Percentiles rank a stretch among this genome's conserved stretches.
phyloP scores from a whole-genome alignment of 2,888 invertebrate genomes.

The Trachelus stipa region DNA sequence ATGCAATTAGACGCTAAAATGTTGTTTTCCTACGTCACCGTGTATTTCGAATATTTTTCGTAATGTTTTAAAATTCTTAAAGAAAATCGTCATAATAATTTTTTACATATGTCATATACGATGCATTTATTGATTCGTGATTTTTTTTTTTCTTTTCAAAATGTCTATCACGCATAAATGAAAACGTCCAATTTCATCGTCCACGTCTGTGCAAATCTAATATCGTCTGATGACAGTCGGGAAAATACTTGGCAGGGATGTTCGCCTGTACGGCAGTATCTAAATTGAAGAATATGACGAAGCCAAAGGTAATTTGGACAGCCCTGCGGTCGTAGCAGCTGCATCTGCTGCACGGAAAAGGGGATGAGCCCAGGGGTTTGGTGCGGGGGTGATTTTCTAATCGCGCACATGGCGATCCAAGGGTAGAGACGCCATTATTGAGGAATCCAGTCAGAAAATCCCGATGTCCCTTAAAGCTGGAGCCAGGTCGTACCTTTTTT shows the following conservation, averaged over 20 bases:
- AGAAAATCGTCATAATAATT: neutral
- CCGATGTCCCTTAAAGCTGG: neutral
- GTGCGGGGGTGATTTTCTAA: slow-evolving; percentile 6
- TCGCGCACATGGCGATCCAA: slow-evolving; percentile 1
- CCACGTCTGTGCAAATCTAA: neutral
- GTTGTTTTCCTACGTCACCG: neutral
- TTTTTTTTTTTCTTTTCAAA: neutral
- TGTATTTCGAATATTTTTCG: neutral
- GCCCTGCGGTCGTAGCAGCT: slow-evolving; percentile 8
- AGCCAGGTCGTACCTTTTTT: neutral
- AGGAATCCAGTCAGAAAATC: neutral
- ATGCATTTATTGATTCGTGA: neutral
- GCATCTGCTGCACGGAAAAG: neutral
- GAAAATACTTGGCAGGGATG: neutral
- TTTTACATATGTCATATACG: neutral
- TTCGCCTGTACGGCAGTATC: neutral
- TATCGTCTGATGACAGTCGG: neutral
- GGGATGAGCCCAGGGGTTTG: neutral
- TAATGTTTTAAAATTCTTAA: neutral
- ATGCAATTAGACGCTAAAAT: neutral
- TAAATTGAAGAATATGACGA: neutral
- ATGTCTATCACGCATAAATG: neutral
- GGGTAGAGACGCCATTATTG: neutral
- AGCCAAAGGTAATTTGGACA: slow-evolving; percentile 4
- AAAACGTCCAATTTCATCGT: neutral